Evolutionary conservation across 1,140 invertebrate genomes (phyloP).

Genomic region (Mercenaria mercenaria): DNA sequence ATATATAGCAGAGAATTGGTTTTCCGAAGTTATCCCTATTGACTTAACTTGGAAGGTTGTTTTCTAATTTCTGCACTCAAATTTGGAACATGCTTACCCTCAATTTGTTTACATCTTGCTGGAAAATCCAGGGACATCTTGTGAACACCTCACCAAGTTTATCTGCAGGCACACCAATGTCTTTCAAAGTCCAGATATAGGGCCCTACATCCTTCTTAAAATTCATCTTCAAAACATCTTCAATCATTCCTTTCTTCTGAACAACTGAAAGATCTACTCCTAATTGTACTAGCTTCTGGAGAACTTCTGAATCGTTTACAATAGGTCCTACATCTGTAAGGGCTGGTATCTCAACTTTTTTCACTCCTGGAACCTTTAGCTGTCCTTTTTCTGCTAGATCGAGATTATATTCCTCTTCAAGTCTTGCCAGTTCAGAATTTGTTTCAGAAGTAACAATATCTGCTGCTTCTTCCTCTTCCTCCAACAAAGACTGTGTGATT

Average conservation of each 20-base stretch:
- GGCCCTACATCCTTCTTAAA: slow-evolving; percentile 93
- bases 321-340: slow-evolving; percentile 92
- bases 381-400: slow-evolving; percentile 5
- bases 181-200: slow-evolving; percentile 91
- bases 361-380: not conserved
- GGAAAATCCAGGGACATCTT: slow-evolving; percentile 94
- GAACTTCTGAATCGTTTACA: slow-evolving; percentile 91
- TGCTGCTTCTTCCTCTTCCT: not conserved
- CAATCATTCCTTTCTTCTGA: slow-evolving; percentile 89
- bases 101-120: slow-evolving; percentile 91
- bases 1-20: no score
- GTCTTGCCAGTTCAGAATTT: not conserved
- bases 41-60: no score
- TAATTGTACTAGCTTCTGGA: slow-evolving; percentile 91
- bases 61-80: no score
- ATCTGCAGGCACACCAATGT: slow-evolving; percentile 90
- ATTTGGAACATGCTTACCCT: slow-evolving; percentile 60
- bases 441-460: no score
- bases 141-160: slow-evolving; percentile 92
- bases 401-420: not conserved
- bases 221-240: slow-evolving; percentile 91
- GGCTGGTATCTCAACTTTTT: slow-evolving; percentile 26
- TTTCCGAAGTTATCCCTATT: no score
- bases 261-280: slow-evolving; percentile 94
- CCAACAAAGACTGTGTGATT: not conserved